Percentiles rank a stretch among this genome's conserved stretches.
These are phyloP conservation scores for Metacarcinus magister DNA, from an alignment of 2,888 invertebrate species.

Conservation along the genomic window DNA sequence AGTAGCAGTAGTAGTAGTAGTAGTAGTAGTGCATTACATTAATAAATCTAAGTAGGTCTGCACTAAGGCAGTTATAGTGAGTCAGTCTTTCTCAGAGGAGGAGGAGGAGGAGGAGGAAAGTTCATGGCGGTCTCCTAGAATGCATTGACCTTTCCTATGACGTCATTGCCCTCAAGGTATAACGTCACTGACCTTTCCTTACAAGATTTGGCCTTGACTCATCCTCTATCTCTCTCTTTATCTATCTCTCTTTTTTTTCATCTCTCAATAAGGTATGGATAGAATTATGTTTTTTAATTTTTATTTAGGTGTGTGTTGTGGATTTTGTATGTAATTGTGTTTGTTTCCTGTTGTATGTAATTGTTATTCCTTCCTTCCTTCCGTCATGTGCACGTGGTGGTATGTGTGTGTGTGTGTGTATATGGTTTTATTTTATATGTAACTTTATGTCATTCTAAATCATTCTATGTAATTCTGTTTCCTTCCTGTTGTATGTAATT, in stretches of 20 bases:
- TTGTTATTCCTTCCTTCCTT: neutral
- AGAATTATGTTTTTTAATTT: too few relatives aligned
- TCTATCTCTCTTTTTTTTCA: neutral
- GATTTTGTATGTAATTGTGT: neutral
- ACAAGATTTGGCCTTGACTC: neutral
- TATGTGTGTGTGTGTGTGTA: too few relatives aligned
- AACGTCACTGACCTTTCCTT: neutral
- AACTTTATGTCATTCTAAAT: neutral
- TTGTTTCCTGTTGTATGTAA: neutral
- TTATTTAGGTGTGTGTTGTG: neutral
- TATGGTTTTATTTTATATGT: too few relatives aligned
- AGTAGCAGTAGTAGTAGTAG: neutral
- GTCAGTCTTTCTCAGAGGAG: neutral
- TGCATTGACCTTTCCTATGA: neutral
- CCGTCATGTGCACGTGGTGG: neutral
- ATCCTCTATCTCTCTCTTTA: neutral
- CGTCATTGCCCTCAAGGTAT: neutral
- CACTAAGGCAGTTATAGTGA: neutral
- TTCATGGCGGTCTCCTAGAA: neutral
- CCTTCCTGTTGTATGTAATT: neutral
- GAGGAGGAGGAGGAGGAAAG: neutral
- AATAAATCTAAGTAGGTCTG: too few relatives aligned
- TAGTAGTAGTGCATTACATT: neutral
- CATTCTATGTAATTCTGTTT: constrained; percentile 1
- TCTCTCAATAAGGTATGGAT: too few relatives aligned